A percentile compares a stretch with the other conserved stretches of the same genome.
Evolutionary conservation across 2,113 vertebrate species (phyloP).

Genomic region (Mellivora capensis): DNA sequence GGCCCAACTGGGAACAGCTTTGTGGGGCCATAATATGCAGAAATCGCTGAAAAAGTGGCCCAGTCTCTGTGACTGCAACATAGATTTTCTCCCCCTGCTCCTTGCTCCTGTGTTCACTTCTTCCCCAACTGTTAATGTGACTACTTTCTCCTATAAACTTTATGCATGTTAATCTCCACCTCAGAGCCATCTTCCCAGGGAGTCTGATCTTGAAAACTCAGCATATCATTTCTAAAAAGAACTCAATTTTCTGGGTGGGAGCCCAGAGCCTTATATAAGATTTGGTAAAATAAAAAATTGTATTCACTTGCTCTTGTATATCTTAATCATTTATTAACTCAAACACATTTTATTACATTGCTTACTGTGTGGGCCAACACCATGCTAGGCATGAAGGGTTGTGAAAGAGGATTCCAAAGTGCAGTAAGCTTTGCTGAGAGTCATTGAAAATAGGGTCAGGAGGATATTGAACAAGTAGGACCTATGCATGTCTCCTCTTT

Average conservation of each 20-base stretch:
- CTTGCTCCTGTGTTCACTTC: background rate
- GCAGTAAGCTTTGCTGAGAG: background rate
- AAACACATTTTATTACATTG: background rate
- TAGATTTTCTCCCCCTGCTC: background rate
- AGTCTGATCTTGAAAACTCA: background rate
- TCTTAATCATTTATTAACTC: background rate
- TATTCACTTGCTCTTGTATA: background rate
- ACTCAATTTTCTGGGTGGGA: background rate
- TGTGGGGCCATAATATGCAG: background rate
- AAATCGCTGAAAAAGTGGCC: too few relatives aligned
- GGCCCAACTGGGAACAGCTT: too few relatives aligned
- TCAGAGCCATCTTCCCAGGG: background rate
- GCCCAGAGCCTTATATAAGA: background rate
- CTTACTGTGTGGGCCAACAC: background rate
- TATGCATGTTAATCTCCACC: background rate
- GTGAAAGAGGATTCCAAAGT: background rate
- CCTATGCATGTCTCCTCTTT: background rate
- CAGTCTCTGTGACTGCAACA: background rate
- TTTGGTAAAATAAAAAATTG: background rate
- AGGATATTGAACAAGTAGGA: background rate
- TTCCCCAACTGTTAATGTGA: background rate
- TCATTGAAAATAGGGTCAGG: background rate
- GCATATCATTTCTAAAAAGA: background rate
- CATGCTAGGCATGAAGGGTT: background rate
- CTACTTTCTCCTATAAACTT: background rate